Evolutionary conservation across 1,140 invertebrate species (phyloP), one percentile per base, ranked within the genome.

Genomic region (Steinernema khuongi): DNA sequence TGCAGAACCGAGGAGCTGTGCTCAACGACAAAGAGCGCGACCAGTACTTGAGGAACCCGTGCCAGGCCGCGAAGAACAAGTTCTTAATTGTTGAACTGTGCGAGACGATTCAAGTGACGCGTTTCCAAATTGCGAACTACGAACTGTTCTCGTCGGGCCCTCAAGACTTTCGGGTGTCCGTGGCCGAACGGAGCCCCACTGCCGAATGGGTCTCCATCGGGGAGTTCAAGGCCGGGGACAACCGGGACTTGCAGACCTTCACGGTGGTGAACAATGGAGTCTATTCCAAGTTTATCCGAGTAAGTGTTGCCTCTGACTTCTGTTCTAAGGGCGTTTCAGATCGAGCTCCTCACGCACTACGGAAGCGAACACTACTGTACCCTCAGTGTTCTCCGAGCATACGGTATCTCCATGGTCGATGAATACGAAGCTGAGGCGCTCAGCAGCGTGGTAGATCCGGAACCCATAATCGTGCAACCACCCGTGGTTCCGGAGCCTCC

Each of bases 61-160:
- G 96, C 86, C 92, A 90, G 73, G 91, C 91, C 85, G 87, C 88
- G 77, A 86, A 88, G 41, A 86, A 87, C 77, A 92, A 94, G 71
- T 96, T 95, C 94, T 95, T 99, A 86, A 90, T 97, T 22, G 91
- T 98, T 1, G 96, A 99, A 87, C 89, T 99, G 0, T 99, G 97
- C 86, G 96, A 99, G 85, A 92, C 94, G 1, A 92, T 99, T 72
- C 94, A 96, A 88, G 92, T 93, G 0, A 91, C 93, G 60, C 80
- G 87, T 86, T 91, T 98, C 75, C 94, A 98, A 81, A 88, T 99
- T 70, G 96, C 94, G 14, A 99, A 98, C 86, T 95, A 96, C 85
- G 97, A 99, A 87, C 87, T 99, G 22, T 99, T 98, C 87, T 97
- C 96, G 18, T 98, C 96, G 0, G 92, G 92, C 18, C 95, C 95